These are phyloP conservation scores for Colinus virginianus DNA, from an alignment of 2,113 vertebrate species.

Conservation along the genomic window DNA sequence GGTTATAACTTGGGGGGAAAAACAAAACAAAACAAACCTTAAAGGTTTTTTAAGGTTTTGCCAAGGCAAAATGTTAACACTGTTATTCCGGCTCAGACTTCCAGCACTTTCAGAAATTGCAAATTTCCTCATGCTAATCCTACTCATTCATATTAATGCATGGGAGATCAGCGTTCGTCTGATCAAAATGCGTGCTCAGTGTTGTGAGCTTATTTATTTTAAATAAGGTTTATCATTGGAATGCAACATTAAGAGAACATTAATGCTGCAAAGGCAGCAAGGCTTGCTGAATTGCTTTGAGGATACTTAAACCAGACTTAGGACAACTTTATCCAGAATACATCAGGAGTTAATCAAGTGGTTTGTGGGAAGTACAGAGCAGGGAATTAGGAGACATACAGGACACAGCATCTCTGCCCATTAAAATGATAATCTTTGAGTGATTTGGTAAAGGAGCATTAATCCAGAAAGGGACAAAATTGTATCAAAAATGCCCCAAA, in stretches of 20 bases:
- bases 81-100: background rate
- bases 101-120: background rate
- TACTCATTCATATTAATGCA: conserved; percentile 62
- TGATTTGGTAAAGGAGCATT: conserved; percentile 8
- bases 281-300: conserved; percentile 4
- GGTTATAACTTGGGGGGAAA: background rate
- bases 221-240: conserved; percentile 32
- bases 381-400: background rate
- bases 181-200: conserved; percentile 46
- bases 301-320: background rate
- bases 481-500: background rate
- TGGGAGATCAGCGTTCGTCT: background rate
- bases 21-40: background rate
- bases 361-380: background rate
- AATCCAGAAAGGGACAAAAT: background rate
- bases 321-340: background rate
- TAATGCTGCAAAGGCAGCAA: conserved; percentile 26
- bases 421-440: background rate
- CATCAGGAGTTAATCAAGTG: conserved; percentile 28
- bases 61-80: background rate
- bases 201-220: conserved; percentile 30
- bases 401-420: background rate
- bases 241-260: conserved; percentile 22
- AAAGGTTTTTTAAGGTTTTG: background rate
- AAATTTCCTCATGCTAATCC: conserved; percentile 41